These are phyloP conservation scores for Hyposoter dolosus DNA, from an alignment of 2,888 invertebrate species.

Conservation along the genomic window DNA sequence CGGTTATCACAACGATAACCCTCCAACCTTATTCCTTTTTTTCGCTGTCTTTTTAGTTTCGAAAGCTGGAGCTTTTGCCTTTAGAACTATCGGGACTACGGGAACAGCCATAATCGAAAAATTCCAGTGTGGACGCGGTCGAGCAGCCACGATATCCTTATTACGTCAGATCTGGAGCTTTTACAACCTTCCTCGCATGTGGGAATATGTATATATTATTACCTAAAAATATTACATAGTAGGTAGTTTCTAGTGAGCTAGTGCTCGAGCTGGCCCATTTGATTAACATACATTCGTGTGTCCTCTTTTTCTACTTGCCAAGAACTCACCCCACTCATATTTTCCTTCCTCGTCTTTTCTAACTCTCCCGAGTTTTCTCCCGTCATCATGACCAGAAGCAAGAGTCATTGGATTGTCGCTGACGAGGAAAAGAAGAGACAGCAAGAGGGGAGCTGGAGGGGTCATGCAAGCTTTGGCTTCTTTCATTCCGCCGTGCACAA, in stretches of 20 bases:
- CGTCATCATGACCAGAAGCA: conserved; percentile 35
- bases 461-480: conserved; percentile 60
- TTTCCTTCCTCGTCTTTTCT: conserved; percentile 4
- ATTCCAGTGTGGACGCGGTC: conserved; percentile 54
- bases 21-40: conserved; percentile 21
- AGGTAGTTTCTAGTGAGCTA: conserved; percentile 58
- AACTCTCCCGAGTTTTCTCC: conserved; percentile 17
- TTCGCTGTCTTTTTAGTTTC: conserved; percentile 26
- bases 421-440: conserved; percentile 25
- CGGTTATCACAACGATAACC: conserved; percentile 62
- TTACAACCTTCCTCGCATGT: neutral
- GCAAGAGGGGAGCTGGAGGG: conserved; percentile 7
- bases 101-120: conserved; percentile 56
- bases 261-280: conserved; percentile 64
- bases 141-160: conserved; percentile 51
- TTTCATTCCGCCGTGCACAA: conserved; percentile 65
- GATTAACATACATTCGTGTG: conserved; percentile 73
- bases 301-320: conserved; percentile 68
- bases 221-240: conserved; percentile 42
- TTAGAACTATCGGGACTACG: conserved; percentile 16
- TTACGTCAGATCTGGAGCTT: conserved; percentile 61
- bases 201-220: neutral
- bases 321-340: conserved; percentile 40
- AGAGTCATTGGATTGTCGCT: conserved; percentile 39
- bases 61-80: conserved; percentile 10